Evolutionary conservation across 2,113 vertebrate species (phyloP), one percentile per base, ranked within the genome.

Genomic region (Brachirus orientalis): DNA sequence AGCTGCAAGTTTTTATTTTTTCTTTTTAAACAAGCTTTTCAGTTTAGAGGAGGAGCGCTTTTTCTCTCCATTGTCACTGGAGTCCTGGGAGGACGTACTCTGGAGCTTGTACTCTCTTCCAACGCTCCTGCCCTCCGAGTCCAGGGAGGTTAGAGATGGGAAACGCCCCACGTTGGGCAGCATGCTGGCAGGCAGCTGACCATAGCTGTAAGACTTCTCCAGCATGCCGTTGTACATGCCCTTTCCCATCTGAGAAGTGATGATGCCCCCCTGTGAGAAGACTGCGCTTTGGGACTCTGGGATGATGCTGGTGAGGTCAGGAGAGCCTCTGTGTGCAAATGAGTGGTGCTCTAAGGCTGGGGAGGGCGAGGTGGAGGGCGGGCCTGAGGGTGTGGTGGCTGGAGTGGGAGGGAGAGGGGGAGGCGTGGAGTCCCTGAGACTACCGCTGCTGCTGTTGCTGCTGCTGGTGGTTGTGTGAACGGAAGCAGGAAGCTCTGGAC

Each of bases 21-120:
- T 99, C 92, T 98, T 99, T 91, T 96, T 99, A 88, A 99, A 98
- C 89, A 99, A 91, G 84, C 91, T 97, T 94, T 97, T 99, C 67
- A 99, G 95, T 94, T 98, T 99, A 7, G 96, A 97, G 86, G 96
- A 97, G 86, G 95, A 92, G 91, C 97, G 97, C 93, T 97, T 99
- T 90, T 95, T 98, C 88, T 99, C 96, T 33, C 95, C 94, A 3
- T 96, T 96, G 67, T 96, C 96, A 72, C 90, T 94, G 47, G 96
- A 94, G 92, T 99, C 97, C 83, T 95, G 96, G 47, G 96, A 94
- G 80, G 95, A 94, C 85, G 94, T 90, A 89, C 94, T 95, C 86
- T 92, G 94, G 77, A 95, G 93, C 90, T 95, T 94, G 58, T 93
- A 82, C 60, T 97, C 95, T 56, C 93, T 94, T 47, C 87, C 89